Evolutionary conservation across 2,797 vertebrate species (phyloP).

Genomic region (Eidolon dupreanum): DNA sequence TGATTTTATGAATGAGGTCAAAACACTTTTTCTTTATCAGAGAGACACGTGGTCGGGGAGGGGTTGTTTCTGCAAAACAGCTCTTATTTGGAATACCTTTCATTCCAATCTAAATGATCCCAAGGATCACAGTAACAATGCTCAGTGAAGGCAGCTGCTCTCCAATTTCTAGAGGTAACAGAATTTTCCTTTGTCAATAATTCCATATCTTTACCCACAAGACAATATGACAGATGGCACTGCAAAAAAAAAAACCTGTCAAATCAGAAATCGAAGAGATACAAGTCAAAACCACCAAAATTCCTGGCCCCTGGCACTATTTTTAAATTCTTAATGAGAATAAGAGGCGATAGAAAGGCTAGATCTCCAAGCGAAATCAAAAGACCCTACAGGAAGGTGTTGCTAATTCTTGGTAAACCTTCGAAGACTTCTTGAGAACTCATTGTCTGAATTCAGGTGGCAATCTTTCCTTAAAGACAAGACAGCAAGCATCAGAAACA

Average conservation of each 20-base stretch:
- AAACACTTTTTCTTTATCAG: conserved; percentile 40
- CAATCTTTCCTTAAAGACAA: background rate
- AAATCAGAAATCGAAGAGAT: conserved; percentile 49
- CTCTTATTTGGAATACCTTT: conserved; percentile 27
- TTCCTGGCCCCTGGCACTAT: background rate
- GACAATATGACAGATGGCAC: background rate
- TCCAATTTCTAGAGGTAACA: background rate
- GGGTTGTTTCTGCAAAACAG: background rate
- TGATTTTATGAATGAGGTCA: conserved; percentile 37
- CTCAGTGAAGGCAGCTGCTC: background rate
- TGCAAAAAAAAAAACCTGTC: conserved; percentile 23
- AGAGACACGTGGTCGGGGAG: background rate
- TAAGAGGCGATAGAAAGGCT: background rate
- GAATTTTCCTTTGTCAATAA: conserved; percentile 50
- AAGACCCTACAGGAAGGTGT: background rate
- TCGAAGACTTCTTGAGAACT: background rate
- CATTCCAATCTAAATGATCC: background rate
- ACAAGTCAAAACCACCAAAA: conserved; percentile 2
- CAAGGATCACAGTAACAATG: background rate
- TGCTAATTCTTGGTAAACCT: conserved; percentile 33
- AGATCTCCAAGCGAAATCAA: background rate
- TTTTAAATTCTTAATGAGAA: conserved; percentile 23
- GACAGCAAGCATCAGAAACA: background rate
- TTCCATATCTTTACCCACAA: conserved; percentile 39
- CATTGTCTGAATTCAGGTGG: background rate